Percentiles rank a stretch among this genome's conserved stretches.
phyloP scores from a whole-genome alignment of 2,888 invertebrate genomes.

The Aleiodes alternator region DNA sequence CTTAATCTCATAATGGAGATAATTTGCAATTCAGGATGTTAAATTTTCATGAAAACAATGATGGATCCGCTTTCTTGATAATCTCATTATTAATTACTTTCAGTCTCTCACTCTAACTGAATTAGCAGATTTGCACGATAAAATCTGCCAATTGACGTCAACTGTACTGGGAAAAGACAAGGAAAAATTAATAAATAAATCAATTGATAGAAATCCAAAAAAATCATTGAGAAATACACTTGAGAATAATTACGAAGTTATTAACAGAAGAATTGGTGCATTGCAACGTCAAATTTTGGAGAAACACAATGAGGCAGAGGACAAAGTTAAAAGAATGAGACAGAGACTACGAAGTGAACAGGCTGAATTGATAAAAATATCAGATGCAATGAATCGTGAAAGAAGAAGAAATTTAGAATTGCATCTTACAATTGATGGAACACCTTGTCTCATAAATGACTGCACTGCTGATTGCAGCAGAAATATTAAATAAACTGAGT shows the following conservation, averaged over 20 bases:
- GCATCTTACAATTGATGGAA: slow-evolving; percentile 58
- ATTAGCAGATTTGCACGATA: slow-evolving; percentile 69
- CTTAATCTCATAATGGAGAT: no score
- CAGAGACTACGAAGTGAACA: slow-evolving; percentile 64
- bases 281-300: slow-evolving; percentile 66
- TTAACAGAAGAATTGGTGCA: slow-evolving; percentile 66
- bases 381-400: slow-evolving; percentile 65
- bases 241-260: slow-evolving; percentile 58
- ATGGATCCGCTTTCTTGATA: no score
- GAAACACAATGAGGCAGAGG: slow-evolving; percentile 65
- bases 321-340: slow-evolving; percentile 62
- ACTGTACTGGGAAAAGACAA: slow-evolving; percentile 61
- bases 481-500: slow-evolving; percentile 28
- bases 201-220: slow-evolving; percentile 18
- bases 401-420: slow-evolving; percentile 63
- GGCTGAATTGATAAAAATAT: slow-evolving; percentile 61
- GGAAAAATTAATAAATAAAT: neutral
- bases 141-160: slow-evolving; percentile 65
- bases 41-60: no score
- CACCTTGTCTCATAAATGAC: slow-evolving; percentile 53
- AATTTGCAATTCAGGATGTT: no score
- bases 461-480: slow-evolving; percentile 55
- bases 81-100: neutral
- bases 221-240: slow-evolving; percentile 30
- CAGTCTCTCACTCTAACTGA: slow-evolving; percentile 67